phyloP scores from a whole-genome alignment of 2,888 invertebrate genomes.

The Mimachlamys varia region DNA sequence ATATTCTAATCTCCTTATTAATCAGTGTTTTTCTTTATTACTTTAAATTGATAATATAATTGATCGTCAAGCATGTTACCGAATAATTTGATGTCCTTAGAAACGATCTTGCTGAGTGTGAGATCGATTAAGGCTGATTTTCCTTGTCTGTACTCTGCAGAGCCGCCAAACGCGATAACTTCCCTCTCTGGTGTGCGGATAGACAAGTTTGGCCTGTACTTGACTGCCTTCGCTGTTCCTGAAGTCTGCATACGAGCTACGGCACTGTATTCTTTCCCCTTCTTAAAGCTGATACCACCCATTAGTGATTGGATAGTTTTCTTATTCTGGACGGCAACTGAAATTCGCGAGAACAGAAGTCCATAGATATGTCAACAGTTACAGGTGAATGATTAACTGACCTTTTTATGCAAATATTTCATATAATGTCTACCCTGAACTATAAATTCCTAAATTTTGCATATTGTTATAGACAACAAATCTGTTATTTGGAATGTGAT shows the following conservation, averaged over 20 bases:
- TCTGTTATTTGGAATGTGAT: too few relatives aligned
- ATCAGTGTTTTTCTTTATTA: too few relatives aligned
- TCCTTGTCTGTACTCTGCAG: slow-evolving; percentile 55
- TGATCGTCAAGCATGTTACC: too few relatives aligned
- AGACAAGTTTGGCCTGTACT: slow-evolving; percentile 57
- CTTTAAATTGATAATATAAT: too few relatives aligned
- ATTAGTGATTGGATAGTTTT: slow-evolving; percentile 52
- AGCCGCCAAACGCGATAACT: slow-evolving; percentile 58
- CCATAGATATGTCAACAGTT: too few relatives aligned
- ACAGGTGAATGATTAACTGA: too few relatives aligned
- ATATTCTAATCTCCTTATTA: too few relatives aligned
- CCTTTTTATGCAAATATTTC: too few relatives aligned
- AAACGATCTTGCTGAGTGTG: slow-evolving; percentile 57
- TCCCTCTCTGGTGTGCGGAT: slow-evolving; percentile 55
- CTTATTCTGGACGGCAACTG: slow-evolving; percentile 57
- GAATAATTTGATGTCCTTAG: slow-evolving; percentile 54
- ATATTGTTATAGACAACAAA: too few relatives aligned
- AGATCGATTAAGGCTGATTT: slow-evolving; percentile 59
- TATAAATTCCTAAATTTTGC: too few relatives aligned
- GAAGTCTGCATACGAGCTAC: slow-evolving; percentile 56
- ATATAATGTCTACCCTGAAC: too few relatives aligned
- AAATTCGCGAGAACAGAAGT: background rate
- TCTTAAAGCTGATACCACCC: slow-evolving; percentile 53
- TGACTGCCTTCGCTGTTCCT: slow-evolving; percentile 53
- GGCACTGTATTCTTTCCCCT: slow-evolving; percentile 58